Conservation (phyloP, 2,113 vertebrate species). For the Pipa parva region DNA sequence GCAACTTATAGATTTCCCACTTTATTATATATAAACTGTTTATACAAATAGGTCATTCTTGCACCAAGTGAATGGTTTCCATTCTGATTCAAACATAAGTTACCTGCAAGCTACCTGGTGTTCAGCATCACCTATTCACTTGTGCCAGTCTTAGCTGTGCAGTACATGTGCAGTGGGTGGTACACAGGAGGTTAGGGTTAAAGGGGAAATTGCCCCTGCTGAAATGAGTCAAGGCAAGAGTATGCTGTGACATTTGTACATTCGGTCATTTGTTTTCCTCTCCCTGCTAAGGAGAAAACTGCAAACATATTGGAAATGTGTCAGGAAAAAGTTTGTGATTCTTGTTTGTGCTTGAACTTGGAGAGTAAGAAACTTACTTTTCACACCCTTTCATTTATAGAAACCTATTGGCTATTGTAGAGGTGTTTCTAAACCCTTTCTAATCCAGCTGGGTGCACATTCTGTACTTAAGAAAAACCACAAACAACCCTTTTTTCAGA, state of each 20-base stretch:
- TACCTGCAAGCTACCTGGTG: no score
- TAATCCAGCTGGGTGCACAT: not conserved
- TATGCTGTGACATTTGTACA: conserved; percentile 5
- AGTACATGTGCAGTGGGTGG: no score
- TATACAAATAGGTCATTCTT: no score
- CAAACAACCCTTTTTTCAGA: no score
- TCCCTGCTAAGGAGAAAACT: not conserved
- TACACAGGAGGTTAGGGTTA: no score
- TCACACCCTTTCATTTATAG: conserved; percentile 2
- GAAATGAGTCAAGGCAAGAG: not conserved
- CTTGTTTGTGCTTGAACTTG: conserved; percentile 1
- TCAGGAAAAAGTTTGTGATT: not conserved
- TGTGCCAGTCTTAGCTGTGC: no score
- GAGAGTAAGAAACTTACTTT: not conserved
- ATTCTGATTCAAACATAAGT: no score
- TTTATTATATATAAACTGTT: no score
- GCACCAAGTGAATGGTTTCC: no score
- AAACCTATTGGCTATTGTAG: not conserved
- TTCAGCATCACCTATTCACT: no score
- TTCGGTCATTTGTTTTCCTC: conserved; percentile 1
- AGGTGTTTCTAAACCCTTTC: not conserved
- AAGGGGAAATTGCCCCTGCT: not conserved
- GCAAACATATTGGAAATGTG: not conserved
- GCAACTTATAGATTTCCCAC: no score
- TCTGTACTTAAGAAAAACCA: not conserved